Percentiles rank a stretch among this genome's conserved stretches.
phyloP scores from a whole-genome alignment of 2,113 vertebrate genomes.

The Hyperoodon ampullatus region DNA sequence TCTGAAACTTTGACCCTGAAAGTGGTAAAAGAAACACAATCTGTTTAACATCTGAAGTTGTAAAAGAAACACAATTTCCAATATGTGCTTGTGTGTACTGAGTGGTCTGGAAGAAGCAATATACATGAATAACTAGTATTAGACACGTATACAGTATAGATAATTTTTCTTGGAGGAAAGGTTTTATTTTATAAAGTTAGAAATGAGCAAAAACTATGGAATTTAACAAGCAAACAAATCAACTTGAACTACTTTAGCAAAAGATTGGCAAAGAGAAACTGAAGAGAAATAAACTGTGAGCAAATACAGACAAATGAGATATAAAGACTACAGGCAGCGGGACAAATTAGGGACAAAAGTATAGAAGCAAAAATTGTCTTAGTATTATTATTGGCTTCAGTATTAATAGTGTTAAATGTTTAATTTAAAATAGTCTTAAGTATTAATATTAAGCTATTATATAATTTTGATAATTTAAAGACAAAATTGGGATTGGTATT shows the following conservation, averaged over 20 bases:
- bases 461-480: not conserved
- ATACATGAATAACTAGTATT: not conserved
- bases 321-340: not conserved
- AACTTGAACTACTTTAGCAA: not conserved
- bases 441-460: not conserved
- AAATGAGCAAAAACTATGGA: not conserved
- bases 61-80: not conserved
- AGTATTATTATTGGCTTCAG: not conserved
- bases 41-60: not conserved
- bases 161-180: not conserved
- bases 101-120: not conserved
- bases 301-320: not conserved
- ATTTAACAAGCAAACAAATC: not conserved
- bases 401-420: not conserved
- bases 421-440: not conserved
- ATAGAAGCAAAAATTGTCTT: not conserved
- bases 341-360: not conserved
- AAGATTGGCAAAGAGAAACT: not conserved
- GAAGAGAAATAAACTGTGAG: not conserved
- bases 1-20: not conserved
- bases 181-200: not conserved
- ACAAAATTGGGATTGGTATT: not conserved
- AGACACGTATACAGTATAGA: not conserved
- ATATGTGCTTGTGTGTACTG: not conserved
- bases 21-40: not conserved